Evolutionary conservation across 2,113 vertebrate genomes (phyloP), one percentile per base, ranked within the genome.

Genomic region (Patagioenas fasciata): DNA sequence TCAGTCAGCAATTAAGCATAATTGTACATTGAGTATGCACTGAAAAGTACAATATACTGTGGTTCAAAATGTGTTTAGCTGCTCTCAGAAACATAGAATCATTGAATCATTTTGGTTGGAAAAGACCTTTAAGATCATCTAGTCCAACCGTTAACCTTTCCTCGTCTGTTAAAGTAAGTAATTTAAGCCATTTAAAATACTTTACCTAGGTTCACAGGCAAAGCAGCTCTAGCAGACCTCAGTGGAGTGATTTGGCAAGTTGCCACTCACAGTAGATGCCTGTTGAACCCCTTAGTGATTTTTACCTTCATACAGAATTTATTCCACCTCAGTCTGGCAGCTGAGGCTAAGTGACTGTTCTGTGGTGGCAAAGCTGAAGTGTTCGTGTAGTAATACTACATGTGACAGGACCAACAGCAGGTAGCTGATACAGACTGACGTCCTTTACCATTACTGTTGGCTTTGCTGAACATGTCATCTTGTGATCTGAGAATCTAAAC

Each of bases 301-400:
- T 50, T 73, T 28, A 5, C 2, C 23, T 57, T 20, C 10, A 2
- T 21, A 23, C 9, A 13, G 54, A 62, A 29, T 42, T 61, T 44
- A 2, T 56, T 9, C 15, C 28, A 23, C 44, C 20, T 65, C 44
- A 83, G 36, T 44, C 28, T 66, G 38, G 60, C 54, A 56, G 34
- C 2, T 67, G 16, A 79, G 42, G n/a, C 14, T 15, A 8, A 47
- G 38, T 32, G 31, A 7, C 44, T 32, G 28, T 38, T 29, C 19
- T 28, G 38, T 38, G 18, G 15, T 56, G 47, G n/a, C 38, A 36
- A 7, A 9, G 29, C 44, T 21, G 17, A 44, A 34, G 23, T 6
- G 10, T 40, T 51, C 0, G 1, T 0, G 0, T 72, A 38, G 31
- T 40, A 32, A 2, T 12, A 31, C 19, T 42, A 4, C 28, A 10